Conservation (phyloP, 2,888 invertebrate genomes). For the Aspidiotus destructor region DNA sequence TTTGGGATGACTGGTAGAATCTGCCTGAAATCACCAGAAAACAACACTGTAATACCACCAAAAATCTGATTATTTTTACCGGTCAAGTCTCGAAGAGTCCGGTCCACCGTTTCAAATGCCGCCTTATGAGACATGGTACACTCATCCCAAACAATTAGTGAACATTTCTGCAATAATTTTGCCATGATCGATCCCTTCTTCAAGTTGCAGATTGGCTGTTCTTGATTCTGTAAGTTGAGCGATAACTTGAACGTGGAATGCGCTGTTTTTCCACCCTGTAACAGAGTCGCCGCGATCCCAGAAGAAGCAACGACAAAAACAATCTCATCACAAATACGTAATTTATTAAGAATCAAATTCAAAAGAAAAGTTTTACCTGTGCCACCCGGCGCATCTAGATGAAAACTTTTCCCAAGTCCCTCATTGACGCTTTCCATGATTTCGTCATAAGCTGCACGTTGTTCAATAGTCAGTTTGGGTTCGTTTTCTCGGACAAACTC, state of each 20-base stretch:
- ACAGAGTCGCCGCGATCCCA: constrained; percentile 44
- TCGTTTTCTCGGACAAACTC: constrained; percentile 37
- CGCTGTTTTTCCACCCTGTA: constrained; percentile 41
- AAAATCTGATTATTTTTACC: constrained; percentile 33
- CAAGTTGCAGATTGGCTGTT: constrained; percentile 10
- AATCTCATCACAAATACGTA: constrained; percentile 39
- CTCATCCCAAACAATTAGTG: constrained; percentile 30
- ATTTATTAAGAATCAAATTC: constrained; percentile 40
- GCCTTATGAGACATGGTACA: constrained; percentile 34
- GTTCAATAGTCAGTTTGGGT: constrained; percentile 34
- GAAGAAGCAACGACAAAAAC: constrained; percentile 43
- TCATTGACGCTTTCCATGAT: constrained; percentile 31
- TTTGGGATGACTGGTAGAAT: constrained; percentile 5
- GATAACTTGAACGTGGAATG: constrained; percentile 42
- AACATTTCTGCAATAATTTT: constrained; percentile 17
- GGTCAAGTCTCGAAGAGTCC: constrained; percentile 35
- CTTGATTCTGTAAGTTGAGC: constrained; percentile 34
- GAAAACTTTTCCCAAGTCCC: constrained; percentile 35
- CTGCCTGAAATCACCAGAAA: neutral
- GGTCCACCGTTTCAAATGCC: constrained; percentile 38
- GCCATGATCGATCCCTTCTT: constrained; percentile 11
- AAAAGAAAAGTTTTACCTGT: constrained; percentile 44
- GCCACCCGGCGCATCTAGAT: constrained; percentile 40
- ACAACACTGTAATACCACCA: constrained; percentile 37
- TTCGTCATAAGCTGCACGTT: constrained; percentile 31